These are phyloP conservation scores for Bombus waltoni DNA, from an alignment of 1,140 invertebrate species.

Conservation along the genomic window DNA sequence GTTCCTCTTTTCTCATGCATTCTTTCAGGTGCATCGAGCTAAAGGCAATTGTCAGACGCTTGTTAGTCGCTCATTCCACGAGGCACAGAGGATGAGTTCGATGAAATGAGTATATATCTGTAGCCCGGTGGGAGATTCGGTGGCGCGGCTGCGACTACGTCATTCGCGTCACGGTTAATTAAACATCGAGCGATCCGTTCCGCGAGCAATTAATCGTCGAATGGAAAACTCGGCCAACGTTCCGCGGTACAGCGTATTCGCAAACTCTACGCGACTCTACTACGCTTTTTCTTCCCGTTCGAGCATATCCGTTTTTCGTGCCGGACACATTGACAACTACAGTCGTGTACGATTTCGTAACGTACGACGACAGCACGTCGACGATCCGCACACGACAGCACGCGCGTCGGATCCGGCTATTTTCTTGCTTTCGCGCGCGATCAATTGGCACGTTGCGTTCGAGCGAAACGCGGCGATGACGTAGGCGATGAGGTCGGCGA, in stretches of 20 bases:
- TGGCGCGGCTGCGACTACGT: not conserved
- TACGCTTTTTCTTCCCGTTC: too few species aligned
- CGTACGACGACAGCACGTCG: too few species aligned
- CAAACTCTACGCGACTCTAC: not conserved
- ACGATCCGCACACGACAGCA: too few species aligned
- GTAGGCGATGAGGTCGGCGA: constrained; percentile 5
- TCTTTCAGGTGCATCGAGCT: constrained; percentile 66
- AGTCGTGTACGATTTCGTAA: too few species aligned
- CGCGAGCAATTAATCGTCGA: not conserved
- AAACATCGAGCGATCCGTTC: not conserved
- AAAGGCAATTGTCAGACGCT: constrained; percentile 68
- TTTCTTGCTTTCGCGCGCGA: too few species aligned
- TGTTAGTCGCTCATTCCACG: constrained; percentile 67
- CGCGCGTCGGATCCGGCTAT: too few species aligned
- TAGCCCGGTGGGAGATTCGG: not conserved
- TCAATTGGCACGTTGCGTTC: too few species aligned
- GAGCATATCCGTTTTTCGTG: too few species aligned
- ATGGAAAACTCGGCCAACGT: not conserved
- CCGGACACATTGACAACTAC: too few species aligned
- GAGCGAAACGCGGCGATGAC: not conserved
- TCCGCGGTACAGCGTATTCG: not conserved
- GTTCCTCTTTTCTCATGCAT: constrained; percentile 72
- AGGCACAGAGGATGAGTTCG: constrained; percentile 67
- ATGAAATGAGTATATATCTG: constrained; percentile 54
- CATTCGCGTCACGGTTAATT: not conserved